Evolutionary conservation across 1,140 invertebrate genomes (phyloP).

Genomic region (Triops longicaudatus): DNA sequence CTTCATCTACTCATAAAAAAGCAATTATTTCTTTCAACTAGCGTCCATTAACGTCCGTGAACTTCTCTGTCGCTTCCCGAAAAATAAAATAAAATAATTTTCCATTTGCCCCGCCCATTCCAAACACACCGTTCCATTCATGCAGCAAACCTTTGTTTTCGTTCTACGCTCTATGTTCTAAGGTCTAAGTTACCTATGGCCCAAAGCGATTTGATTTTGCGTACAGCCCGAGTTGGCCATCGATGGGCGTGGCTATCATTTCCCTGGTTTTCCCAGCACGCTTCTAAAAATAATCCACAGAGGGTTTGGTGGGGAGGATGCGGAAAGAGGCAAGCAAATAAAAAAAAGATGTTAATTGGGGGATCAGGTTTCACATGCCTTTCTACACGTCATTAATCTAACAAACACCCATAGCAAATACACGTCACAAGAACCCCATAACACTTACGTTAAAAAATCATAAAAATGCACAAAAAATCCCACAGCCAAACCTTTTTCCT

Average conservation of each 20-base stretch:
- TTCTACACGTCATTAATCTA: not conserved
- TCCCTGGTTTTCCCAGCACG: not conserved
- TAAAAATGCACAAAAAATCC: not conserved
- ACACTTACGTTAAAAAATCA: too few relatives aligned
- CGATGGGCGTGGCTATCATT: slow-evolving; percentile 37
- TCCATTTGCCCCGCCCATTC: too few relatives aligned
- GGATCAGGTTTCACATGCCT: slow-evolving; percentile 23
- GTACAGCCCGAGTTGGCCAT: slow-evolving; percentile 66
- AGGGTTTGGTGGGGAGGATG: slow-evolving; percentile 32
- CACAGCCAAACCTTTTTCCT: not conserved
- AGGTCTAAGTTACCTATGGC: slow-evolving; percentile 49
- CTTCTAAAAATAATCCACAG: slow-evolving; percentile 12
- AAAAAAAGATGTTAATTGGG: slow-evolving; percentile 16
- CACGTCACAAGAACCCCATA: not conserved
- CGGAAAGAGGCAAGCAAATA: not conserved
- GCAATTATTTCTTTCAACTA: not conserved
- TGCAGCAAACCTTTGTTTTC: too few relatives aligned
- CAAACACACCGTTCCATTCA: too few relatives aligned
- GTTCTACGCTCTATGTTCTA: too few relatives aligned
- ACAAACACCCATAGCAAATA: not conserved
- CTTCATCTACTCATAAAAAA: not conserved
- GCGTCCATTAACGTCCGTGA: too few relatives aligned
- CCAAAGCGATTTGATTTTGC: slow-evolving; percentile 78
- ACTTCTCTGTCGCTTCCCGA: too few relatives aligned
- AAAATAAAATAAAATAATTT: too few relatives aligned